A percentile compares a stretch with the other conserved stretches of the same genome.
Conservation (phyloP, 2,797 vertebrate species). For the Hirundo rustica region DNA sequence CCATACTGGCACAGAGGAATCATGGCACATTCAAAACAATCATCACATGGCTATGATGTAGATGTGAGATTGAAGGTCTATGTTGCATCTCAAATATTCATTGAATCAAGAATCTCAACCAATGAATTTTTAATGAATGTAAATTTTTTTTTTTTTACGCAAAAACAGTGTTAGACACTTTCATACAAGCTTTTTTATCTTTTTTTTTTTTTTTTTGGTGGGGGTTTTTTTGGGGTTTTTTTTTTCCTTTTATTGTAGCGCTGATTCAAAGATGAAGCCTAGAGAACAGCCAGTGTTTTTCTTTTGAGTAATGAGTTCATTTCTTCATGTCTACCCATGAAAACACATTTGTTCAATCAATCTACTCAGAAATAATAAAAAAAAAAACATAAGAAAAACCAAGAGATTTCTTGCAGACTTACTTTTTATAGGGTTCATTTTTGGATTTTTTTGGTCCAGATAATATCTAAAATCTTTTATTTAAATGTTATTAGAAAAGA, state of each 20-base stretch:
- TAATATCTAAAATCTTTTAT: not conserved
- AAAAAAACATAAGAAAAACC: not conserved
- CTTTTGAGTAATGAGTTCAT: not conserved
- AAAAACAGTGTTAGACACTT: not conserved
- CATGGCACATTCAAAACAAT: not conserved
- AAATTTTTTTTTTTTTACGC: not conserved
- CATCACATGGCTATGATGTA: not conserved
- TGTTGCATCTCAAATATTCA: slow-evolving; percentile 23
- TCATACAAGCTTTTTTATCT: not conserved
- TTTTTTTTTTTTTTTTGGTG: not conserved
- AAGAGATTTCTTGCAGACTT: not conserved
- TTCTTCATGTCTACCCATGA: not conserved
- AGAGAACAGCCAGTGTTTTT: not conserved
- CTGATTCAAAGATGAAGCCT: not conserved
- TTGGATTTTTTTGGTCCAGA: not conserved
- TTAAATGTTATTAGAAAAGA: not conserved
- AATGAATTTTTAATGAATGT: slow-evolving; percentile 39
- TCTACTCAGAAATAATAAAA: not conserved
- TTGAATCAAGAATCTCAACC: not conserved
- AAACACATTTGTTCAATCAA: not conserved
- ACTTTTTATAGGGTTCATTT: not conserved
- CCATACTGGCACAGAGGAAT: not conserved
- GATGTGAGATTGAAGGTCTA: not conserved
- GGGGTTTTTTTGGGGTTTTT: not conserved
- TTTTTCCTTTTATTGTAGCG: not conserved